A percentile compares a stretch with the other conserved stretches of the same genome.
Evolutionary conservation across 92 coral and sea anemone species (phyloP).

Genomic region (Parazoanthus atlanticus): DNA sequence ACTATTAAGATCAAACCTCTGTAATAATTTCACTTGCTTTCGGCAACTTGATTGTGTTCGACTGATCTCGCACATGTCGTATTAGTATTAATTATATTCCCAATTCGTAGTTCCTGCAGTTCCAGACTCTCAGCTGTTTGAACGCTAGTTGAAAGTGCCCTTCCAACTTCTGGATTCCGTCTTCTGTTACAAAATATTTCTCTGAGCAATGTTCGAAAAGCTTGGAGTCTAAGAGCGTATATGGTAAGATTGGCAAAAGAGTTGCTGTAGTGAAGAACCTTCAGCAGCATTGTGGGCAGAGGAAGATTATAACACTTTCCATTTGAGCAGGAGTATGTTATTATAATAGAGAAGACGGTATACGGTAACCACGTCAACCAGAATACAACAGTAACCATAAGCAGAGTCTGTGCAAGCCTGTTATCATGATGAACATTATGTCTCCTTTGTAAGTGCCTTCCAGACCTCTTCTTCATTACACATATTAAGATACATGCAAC

Average conservation of each 20-base stretch:
- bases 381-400: background rate
- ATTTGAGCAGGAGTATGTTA: background rate
- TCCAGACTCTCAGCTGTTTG: too few species aligned
- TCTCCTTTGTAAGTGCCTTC: background rate
- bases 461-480: background rate
- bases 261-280: constrained; percentile 2
- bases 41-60: too few species aligned
- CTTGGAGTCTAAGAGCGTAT: background rate
- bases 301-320: background rate
- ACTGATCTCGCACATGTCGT: too few species aligned
- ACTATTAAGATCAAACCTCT: too few species aligned
- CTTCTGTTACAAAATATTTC: background rate
- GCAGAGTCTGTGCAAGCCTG: background rate
- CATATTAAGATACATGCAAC: background rate
- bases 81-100: too few species aligned
- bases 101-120: too few species aligned
- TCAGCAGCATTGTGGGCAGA: background rate
- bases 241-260: background rate
- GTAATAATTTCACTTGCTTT: too few species aligned
- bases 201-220: background rate
- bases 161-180: too few species aligned
- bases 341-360: background rate
- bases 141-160: too few species aligned
- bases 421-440: background rate
- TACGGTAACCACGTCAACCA: background rate